A percentile compares a stretch with the other conserved stretches of the same genome.
Conservation (phyloP, 2,113 vertebrate species). For the Zosterops borbonicus region DNA sequence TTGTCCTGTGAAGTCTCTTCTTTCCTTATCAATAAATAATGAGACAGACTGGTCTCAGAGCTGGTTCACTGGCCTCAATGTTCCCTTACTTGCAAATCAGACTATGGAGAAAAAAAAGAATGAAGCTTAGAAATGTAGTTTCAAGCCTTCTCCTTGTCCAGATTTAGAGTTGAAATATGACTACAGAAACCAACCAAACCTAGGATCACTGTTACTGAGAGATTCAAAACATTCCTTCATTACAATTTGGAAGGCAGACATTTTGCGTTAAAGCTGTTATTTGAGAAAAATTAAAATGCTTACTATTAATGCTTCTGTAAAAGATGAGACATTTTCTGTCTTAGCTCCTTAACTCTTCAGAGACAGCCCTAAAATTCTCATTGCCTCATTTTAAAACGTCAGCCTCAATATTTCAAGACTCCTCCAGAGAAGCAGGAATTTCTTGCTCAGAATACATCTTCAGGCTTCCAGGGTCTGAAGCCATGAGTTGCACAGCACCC, state of each 20-base stretch:
- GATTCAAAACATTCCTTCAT: neutral
- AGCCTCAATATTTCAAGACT: neutral
- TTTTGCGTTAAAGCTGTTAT: neutral
- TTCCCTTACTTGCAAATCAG: neutral
- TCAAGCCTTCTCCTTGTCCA: neutral
- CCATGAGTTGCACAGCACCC: neutral
- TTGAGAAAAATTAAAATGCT: neutral
- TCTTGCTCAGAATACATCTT: neutral
- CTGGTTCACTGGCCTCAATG: neutral
- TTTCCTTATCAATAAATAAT: neutral
- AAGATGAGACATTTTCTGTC: neutral
- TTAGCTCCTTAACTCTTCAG: neutral
- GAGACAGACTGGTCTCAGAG: neutral
- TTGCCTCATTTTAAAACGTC: neutral
- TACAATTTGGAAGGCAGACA: neutral
- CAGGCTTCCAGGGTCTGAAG: neutral
- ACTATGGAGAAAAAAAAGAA: neutral
- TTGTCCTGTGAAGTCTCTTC: neutral
- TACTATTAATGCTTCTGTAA: neutral
- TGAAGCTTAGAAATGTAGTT: neutral
- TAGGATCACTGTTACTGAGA: neutral
- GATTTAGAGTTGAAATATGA: neutral
- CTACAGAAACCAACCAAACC: neutral
- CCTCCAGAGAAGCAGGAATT: neutral
- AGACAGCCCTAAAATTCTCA: neutral